These are phyloP conservation scores for Coendou prehensilis DNA, from an alignment of 2,797 vertebrate genomes.

Conservation along the genomic window DNA sequence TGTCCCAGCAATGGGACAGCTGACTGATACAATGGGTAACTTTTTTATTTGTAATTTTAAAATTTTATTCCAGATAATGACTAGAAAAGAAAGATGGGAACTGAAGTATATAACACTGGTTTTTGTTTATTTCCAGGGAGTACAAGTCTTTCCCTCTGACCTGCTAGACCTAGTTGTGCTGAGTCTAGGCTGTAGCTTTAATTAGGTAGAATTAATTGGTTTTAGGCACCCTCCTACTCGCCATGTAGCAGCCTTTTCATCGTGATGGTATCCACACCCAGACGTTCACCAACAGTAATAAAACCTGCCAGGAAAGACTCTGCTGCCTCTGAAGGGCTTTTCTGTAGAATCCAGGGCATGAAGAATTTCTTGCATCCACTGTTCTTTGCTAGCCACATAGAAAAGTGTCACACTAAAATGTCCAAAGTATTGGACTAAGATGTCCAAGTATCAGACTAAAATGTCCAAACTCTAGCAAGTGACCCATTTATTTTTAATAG, in stretches of 20 bases:
- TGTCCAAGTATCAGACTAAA: slow-evolving; percentile 15
- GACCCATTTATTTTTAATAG: slow-evolving; percentile 18
- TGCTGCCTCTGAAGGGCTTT: background rate
- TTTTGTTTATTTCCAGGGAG: background rate
- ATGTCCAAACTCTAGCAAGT: slow-evolving; percentile 2
- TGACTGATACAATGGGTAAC: background rate
- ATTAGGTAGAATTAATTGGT: background rate
- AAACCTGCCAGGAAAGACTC: background rate
- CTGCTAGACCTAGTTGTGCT: background rate
- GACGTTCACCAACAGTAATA: too few relatives aligned
- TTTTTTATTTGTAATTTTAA: background rate
- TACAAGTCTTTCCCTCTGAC: background rate
- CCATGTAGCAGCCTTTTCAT: background rate
- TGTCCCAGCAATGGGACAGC: background rate
- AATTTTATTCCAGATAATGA: background rate
- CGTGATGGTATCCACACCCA: background rate
- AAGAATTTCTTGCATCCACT: background rate
- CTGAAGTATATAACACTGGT: background rate
- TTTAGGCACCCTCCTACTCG: background rate
- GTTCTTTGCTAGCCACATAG: background rate
- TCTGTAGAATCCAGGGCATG: background rate
- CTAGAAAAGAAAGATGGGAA: slow-evolving; percentile 11
- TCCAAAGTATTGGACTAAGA: background rate
- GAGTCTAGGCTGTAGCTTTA: background rate
- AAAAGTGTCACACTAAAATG: slow-evolving; percentile 34